A percentile compares a stretch with the other conserved stretches of the same genome.
phyloP scores from a whole-genome alignment of 2,797 vertebrate species.

The Sebastiscus tertius region DNA sequence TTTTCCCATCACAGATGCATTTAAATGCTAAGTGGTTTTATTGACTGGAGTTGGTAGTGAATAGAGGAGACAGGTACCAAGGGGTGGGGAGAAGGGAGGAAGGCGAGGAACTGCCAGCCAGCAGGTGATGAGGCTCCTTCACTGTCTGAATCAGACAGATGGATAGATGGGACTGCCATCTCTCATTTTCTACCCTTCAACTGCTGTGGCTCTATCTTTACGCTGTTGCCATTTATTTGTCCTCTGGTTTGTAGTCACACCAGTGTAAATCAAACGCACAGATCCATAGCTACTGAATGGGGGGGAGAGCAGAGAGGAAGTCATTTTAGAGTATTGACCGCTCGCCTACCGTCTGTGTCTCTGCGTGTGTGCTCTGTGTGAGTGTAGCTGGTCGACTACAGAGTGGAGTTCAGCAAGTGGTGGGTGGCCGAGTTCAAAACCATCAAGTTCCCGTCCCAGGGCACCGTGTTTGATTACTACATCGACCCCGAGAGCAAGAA shows the following conservation, averaged over 20 bases:
- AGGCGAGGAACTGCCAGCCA: constrained; percentile 41
- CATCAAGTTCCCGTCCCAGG: constrained; percentile 95
- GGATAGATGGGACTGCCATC: constrained; percentile 61
- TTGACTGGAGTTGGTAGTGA: constrained; percentile 74
- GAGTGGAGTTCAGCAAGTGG: constrained; percentile 97
- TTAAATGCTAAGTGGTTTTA: constrained; percentile 83
- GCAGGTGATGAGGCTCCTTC: constrained; percentile 59
- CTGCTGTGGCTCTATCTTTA: constrained; percentile 39
- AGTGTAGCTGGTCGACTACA: constrained; percentile 90
- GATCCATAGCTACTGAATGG: constrained; percentile 53
- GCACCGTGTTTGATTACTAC: constrained; percentile 95
- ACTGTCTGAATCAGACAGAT: constrained; percentile 53
- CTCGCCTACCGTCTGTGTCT: constrained; percentile 36
- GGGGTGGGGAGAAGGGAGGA: constrained; percentile 36
- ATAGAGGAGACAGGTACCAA: constrained; percentile 65
- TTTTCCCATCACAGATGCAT: constrained; percentile 79
- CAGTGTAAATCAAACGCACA: constrained; percentile 46
- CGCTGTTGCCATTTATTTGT: constrained; percentile 40
- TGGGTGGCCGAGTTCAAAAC: constrained; percentile 95
- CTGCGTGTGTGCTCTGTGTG: constrained; percentile 54
- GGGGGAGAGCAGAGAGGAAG: constrained; percentile 36
- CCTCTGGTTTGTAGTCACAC: constrained; percentile 52
- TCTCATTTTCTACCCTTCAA: constrained; percentile 64
- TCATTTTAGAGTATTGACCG: constrained; percentile 65
- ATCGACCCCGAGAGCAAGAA: constrained; percentile 92